Evolutionary conservation across 2,888 invertebrate species (phyloP), one percentile per base, ranked within the genome.

Genomic region (Adelphocoris suturalis): DNA sequence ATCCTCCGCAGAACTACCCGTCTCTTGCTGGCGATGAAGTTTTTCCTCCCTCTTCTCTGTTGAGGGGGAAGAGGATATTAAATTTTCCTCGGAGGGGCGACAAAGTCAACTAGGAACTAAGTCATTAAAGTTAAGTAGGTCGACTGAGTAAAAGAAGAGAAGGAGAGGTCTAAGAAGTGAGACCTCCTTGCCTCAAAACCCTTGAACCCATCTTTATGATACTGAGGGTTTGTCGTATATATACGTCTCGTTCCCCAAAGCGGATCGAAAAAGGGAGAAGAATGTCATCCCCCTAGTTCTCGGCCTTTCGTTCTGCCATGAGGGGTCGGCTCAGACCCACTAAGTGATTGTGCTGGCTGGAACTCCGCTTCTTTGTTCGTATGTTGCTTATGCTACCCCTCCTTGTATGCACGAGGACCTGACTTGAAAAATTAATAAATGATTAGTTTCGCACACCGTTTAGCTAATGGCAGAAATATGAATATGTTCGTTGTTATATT

Each of bases 41-140:
- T 82, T 82, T 68, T 47, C 52, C 27, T 28, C 23, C 61, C 61
- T 82, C 82, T 19, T 5, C 37, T 47, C 61, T 13, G 23, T 14
- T 19, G 23, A 47, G 37, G 61, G 13, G 3, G 16, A 16, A 37
- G 61, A 28, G 28, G 55, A 61, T 85, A 85, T 85, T 85, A 85
- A 85, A 85, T 85, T 85, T 85, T 85, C 85, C 85, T 61, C 61
- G 5, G 85, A 37, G 55, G 57, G 85, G 61, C 85, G 61, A 85
- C 85, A 85, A 85, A 85, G 57, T 85, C 85, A 85, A 85, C 85
- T 85, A 85, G 85, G 85, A 85, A 85, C 57, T 85, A 85, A 57
- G 85, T 85, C 85, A 85, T 85, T 85, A 85, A 61, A 57, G 61
- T 61, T 61, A 85, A 85, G 85, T 85, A 85, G 85, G 85, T 85